Conservation (phyloP, 2,113 vertebrate species). For the Callopanchax toddi region DNA sequence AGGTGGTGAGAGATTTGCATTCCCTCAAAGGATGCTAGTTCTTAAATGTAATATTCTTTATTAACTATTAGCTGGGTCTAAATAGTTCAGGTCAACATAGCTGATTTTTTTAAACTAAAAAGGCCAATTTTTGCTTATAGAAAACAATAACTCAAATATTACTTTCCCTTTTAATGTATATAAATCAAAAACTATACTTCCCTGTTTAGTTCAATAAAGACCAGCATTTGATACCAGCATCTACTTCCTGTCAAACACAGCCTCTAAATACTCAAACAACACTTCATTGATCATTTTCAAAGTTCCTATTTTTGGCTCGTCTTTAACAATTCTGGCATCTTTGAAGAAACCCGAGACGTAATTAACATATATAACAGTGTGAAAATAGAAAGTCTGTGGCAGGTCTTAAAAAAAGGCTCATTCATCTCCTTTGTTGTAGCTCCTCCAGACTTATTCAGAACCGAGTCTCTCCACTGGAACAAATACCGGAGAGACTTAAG, state of each 20-base stretch:
- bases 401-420: conserved; percentile 34
- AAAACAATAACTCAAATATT: too few species aligned
- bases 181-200: too few species aligned
- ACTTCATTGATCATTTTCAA: conserved; percentile 1
- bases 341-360: conserved; percentile 7
- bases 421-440: conserved; percentile 46
- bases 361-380: conserved; percentile 24
- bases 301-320: conserved; percentile 24
- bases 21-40: too few species aligned
- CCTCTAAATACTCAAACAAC: conserved; percentile 7
- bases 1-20: too few species aligned
- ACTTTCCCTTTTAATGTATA: too few species aligned
- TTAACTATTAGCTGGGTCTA: too few species aligned
- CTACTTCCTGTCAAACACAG: neutral
- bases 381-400: conserved; percentile 45
- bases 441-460: conserved; percentile 19
- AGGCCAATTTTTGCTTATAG: too few species aligned
- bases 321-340: conserved; percentile 16
- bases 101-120: too few species aligned
- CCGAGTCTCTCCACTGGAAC: conserved; percentile 12
- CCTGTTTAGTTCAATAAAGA: too few species aligned
- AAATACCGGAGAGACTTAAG: conserved; percentile 44
- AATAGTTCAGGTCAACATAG: too few species aligned
- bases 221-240: too few species aligned
- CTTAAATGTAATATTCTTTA: too few species aligned